These are phyloP conservation scores for Trigoniulus corallinus DNA, from an alignment of 1,140 invertebrate species.

Conservation along the genomic window DNA sequence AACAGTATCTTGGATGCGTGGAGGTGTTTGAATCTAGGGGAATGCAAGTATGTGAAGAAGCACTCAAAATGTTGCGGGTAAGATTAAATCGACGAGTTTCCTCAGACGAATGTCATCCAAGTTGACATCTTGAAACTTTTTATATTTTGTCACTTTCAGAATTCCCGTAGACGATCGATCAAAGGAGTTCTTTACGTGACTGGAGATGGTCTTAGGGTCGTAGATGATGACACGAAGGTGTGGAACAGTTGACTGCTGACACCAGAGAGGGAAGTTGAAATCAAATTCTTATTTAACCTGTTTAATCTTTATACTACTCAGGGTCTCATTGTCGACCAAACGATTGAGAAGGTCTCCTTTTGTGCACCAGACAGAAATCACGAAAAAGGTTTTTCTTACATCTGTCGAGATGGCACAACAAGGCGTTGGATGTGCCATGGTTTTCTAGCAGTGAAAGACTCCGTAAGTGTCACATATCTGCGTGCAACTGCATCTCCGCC, in stretches of 20 bases:
- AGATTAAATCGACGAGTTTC: constrained; percentile 21
- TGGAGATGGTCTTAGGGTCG: constrained; percentile 90
- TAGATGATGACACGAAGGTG: constrained; percentile 93
- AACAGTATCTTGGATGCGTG: constrained; percentile 93
- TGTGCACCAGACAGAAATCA: constrained; percentile 98
- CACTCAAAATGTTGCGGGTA: constrained; percentile 80
- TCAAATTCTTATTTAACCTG: background rate
- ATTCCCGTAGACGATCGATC: constrained; percentile 67
- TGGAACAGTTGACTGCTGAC: constrained; percentile 10
- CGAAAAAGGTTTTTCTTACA: constrained; percentile 92
- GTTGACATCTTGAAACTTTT: background rate
- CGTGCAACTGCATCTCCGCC: background rate
- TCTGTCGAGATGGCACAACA: constrained; percentile 65
- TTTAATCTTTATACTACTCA: constrained; percentile 17
- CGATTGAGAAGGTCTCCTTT: constrained; percentile 99
- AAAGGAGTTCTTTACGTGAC: constrained; percentile 87
- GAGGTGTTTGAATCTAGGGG: constrained; percentile 98
- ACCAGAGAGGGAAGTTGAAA: background rate
- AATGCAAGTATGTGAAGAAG: constrained; percentile 99
- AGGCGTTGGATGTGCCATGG: constrained; percentile 99
- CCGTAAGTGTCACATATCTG: constrained; percentile 36
- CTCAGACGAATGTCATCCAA: background rate
- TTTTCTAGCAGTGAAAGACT: constrained; percentile 88
- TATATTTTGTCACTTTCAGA: constrained; percentile 36
- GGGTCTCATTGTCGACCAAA: constrained; percentile 97